Percentiles rank a stretch among this genome's conserved stretches.
These are phyloP conservation scores for Rhinichthys klamathensis DNA, from an alignment of 2,113 vertebrate genomes.

Conservation along the genomic window DNA sequence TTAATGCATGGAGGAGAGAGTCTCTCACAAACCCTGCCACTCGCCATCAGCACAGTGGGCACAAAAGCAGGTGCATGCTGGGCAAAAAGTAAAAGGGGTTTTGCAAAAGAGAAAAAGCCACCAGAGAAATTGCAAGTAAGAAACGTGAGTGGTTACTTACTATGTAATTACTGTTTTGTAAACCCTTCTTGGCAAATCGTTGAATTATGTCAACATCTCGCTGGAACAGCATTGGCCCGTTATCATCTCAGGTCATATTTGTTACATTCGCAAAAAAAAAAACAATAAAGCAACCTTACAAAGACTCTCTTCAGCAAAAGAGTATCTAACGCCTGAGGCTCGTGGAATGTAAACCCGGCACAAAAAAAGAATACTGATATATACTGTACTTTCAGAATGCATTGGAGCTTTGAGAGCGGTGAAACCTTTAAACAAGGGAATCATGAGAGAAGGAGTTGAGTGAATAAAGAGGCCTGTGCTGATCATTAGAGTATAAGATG, in stretches of 20 bases:
- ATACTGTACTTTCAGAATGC: conserved; percentile 21
- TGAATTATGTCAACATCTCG: not conserved
- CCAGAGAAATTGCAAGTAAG: not conserved
- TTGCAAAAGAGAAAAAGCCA: not conserved
- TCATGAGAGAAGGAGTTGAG: conserved; percentile 15
- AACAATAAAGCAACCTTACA: not conserved
- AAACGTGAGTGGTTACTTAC: not conserved
- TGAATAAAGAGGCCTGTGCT: conserved; percentile 37
- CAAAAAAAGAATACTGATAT: conserved; percentile 4
- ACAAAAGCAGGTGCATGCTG: conserved; percentile 7
- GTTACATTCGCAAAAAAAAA: not conserved
- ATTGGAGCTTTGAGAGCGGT: conserved; percentile 19
- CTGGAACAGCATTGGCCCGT: not conserved
- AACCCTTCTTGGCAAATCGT: not conserved
- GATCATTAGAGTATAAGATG: conserved; percentile 58
- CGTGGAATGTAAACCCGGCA: not conserved
- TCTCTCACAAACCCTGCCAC: not conserved
- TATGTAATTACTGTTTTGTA: not conserved
- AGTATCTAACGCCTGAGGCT: conserved; percentile 6
- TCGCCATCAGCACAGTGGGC: not conserved
- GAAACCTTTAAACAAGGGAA: conserved; percentile 28
- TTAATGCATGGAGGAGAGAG: conserved; percentile 22
- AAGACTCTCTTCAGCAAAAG: not conserved
- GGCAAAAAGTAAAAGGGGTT: not conserved
- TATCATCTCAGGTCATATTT: not conserved